Evolutionary conservation across 2,797 vertebrate genomes (phyloP).

Genomic region (Anguilla marmorata): DNA sequence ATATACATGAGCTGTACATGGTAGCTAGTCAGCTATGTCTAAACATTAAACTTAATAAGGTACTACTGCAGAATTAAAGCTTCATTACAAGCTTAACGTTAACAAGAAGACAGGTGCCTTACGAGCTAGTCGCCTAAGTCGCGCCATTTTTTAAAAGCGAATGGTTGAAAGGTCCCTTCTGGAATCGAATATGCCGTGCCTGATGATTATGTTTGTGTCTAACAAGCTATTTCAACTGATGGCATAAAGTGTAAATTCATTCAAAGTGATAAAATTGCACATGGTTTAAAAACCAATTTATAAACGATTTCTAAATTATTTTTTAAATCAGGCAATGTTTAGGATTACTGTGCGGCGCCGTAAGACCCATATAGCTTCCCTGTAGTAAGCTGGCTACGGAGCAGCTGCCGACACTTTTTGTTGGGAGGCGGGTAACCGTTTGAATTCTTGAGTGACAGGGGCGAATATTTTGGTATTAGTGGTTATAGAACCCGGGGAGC

Average conservation of each 20-base stretch:
- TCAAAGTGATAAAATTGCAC: background rate
- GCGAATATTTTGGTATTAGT: slow-evolving; percentile 54
- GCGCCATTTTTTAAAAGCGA: too few relatives aligned
- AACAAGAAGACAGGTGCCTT: too few relatives aligned
- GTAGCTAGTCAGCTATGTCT: too few relatives aligned
- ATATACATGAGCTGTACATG: too few relatives aligned
- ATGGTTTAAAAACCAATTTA: background rate
- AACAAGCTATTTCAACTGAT: background rate
- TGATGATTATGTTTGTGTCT: background rate
- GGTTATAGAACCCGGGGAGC: slow-evolving; percentile 33
- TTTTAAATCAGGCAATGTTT: background rate
- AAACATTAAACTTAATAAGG: background rate
- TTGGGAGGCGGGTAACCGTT: slow-evolving; percentile 36
- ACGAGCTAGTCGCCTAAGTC: too few relatives aligned
- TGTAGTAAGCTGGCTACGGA: slow-evolving; percentile 37
- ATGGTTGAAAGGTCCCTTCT: background rate
- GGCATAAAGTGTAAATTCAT: background rate
- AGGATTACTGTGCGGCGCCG: slow-evolving; percentile 70
- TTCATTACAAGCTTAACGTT: background rate
- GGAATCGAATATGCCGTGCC: background rate
- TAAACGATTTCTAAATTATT: background rate
- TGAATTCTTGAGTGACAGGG: slow-evolving; percentile 1
- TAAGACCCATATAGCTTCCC: slow-evolving; percentile 56
- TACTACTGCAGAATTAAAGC: background rate
- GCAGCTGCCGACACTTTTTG: slow-evolving; percentile 51